Evolutionary conservation across 2,797 vertebrate species (phyloP), one percentile per base, ranked within the genome.

Genomic region (Pelodytes ibericus): DNA sequence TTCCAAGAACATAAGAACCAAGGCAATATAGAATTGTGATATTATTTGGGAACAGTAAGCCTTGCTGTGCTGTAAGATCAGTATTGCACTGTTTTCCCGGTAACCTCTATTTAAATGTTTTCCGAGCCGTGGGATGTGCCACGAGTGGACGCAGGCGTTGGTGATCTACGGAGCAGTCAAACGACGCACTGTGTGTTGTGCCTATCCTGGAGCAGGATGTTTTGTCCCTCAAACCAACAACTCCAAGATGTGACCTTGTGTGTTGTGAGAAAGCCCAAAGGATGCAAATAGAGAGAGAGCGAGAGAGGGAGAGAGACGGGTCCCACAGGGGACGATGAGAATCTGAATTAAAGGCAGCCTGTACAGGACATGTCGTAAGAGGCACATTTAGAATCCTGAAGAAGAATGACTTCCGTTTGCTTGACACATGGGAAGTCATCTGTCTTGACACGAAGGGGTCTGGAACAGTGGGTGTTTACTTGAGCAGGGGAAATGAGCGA

Each of bases 401-500:
- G 82, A 86, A 85, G 82, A 86, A 86, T 77, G 85, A 85, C 86
- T 88, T 88, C 87, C 87, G 87, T 86, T 87, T 81, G 68, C 75
- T 80, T 88, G 86, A 88, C 82, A 79, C 86, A 84, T 85, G 89
- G 90, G 89, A 91, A 92, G 85, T 86, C 39, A 84, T 91, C 88
- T 83, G 82, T 92, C 89, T 89, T 85, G 80, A 82, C 80, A 59
- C 36, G 63, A 81, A 83, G 80, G 80, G 85, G 82, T 89, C 89
- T 90, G 90, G 89, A 89, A 74, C 80, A 84, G 59, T 77, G 82
- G 72, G 60, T 91, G 89, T 93, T 93, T 92, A 91, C 89, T 77
- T 65, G 83, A 83, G 83, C 85, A 85, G 86, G 90, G 88, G 90
- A 90, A 90, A 86, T 85, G 87, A 81, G 83, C 75, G 80, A 72